Evolutionary conservation across 2,797 vertebrate species (phyloP).

Genomic region (Dendrocincla fuliginosa): DNA sequence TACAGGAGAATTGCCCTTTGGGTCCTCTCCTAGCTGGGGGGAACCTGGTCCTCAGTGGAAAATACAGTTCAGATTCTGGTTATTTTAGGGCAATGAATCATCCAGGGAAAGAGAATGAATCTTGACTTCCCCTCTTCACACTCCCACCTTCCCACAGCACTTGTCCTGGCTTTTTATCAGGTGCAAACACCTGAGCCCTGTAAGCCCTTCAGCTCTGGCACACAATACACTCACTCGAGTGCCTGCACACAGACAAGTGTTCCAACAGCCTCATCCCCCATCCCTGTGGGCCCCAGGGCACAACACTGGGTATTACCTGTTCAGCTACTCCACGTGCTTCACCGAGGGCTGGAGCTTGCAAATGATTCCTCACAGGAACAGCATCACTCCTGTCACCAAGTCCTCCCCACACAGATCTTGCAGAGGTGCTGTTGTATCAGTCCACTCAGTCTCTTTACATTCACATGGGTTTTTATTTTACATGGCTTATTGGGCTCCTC

Average conservation of each 20-base stretch:
- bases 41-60: not conserved
- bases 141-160: not conserved
- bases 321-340: not conserved
- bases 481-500: not conserved
- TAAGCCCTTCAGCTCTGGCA: slow-evolving; percentile 12
- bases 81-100: not conserved
- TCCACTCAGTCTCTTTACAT: not conserved
- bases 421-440: not conserved
- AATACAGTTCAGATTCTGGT: not conserved
- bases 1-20: not conserved
- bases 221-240: not conserved
- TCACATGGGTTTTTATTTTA: not conserved
- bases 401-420: not conserved
- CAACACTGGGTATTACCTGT: not conserved
- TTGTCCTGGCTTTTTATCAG: slow-evolving; percentile 27
- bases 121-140: not conserved
- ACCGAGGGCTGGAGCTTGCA: not conserved
- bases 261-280: not conserved
- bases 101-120: not conserved
- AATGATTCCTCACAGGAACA: not conserved
- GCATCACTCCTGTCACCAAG: not conserved
- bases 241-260: not conserved
- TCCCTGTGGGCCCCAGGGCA: not conserved
- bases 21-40: not conserved
- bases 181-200: not conserved